Percentiles rank a stretch among this genome's conserved stretches.
These are phyloP conservation scores for Gymnopithys bicolor DNA, from an alignment of 2,797 vertebrate species.

Conservation along the genomic window DNA sequence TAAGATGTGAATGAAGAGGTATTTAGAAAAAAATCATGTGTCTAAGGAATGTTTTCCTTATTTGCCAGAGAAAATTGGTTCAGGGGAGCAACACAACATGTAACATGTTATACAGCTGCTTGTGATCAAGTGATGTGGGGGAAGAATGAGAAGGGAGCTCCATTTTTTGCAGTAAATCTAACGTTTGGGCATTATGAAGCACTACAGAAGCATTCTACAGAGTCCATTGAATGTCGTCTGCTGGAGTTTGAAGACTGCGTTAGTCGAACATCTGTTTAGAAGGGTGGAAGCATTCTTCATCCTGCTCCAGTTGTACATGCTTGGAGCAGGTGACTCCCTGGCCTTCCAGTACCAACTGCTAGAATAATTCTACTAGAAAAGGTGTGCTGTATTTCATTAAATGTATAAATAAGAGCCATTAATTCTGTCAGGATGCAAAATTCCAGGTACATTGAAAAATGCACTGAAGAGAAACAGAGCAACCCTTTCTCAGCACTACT, in stretches of 20 bases:
- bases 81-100: not conserved
- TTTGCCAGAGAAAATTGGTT: not conserved
- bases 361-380: not conserved
- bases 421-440: not conserved
- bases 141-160: not conserved
- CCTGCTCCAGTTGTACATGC: not conserved
- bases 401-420: not conserved
- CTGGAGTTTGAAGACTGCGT: not conserved
- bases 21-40: not conserved
- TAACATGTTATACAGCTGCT: not conserved
- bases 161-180: not conserved
- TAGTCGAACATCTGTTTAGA: not conserved
- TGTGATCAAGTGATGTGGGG: not conserved
- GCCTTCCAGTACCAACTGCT: not conserved
- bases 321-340: not conserved
- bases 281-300: not conserved
- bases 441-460: not conserved
- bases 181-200: not conserved
- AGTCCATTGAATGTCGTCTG: not conserved
- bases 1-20: not conserved
- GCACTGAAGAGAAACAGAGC: not conserved
- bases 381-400: not conserved
- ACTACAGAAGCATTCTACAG: not conserved
- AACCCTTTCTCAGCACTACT: not conserved
- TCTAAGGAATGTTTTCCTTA: not conserved